A percentile compares a stretch with the other conserved stretches of the same genome.
Evolutionary conservation across 2,113 vertebrate genomes (phyloP).

Genomic region (Cyanistes caeruleus): DNA sequence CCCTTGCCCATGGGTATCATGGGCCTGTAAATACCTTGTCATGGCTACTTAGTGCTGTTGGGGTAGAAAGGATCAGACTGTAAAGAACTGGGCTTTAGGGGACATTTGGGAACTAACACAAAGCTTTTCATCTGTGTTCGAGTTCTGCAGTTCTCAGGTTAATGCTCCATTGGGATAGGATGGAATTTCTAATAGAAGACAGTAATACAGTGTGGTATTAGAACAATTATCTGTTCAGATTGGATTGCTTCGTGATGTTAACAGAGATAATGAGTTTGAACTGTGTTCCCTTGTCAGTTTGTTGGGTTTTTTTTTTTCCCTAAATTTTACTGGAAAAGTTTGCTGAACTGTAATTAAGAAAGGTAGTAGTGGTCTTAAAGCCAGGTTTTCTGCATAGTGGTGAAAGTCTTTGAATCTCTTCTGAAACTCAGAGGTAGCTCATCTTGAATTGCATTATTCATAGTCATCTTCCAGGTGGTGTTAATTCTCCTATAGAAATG

Average conservation of each 20-base stretch:
- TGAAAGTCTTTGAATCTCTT: not conserved
- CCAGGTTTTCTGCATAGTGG: not conserved
- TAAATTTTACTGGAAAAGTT: not conserved
- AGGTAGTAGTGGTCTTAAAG: not conserved
- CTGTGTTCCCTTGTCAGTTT: not conserved
- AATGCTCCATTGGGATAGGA: not conserved
- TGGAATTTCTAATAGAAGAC: not conserved
- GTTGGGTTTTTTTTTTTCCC: not conserved
- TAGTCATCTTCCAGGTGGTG: not conserved
- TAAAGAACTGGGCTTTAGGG: not conserved
- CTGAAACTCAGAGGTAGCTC: not conserved
- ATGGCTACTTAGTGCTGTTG: not conserved
- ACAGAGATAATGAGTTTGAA: not conserved
- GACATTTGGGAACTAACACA: not conserved
- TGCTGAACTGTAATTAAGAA: not conserved
- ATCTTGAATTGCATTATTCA: not conserved
- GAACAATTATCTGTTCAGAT: not conserved
- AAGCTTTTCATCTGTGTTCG: accelerated
- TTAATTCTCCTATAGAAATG: not conserved
- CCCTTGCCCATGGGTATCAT: accelerated
- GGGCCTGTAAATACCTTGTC: not conserved
- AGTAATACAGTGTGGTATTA: not conserved
- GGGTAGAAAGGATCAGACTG: not conserved
- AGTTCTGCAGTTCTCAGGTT: not conserved
- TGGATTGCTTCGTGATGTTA: not conserved